These are phyloP conservation scores for Nasalis larvatus DNA, from an alignment of 2,113 vertebrate genomes.

Conservation along the genomic window DNA sequence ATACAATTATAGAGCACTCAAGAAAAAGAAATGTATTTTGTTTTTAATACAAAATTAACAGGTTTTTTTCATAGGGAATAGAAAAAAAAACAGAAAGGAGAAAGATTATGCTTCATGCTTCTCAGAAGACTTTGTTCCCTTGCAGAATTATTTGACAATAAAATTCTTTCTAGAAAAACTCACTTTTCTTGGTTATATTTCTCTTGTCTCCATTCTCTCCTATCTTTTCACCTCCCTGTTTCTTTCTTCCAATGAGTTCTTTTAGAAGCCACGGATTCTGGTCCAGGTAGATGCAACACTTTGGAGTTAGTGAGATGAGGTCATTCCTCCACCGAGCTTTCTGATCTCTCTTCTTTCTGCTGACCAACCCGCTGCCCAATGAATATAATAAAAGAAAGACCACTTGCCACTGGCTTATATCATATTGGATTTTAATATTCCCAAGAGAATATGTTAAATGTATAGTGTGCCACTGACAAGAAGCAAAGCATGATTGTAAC, in stretches of 20 bases:
- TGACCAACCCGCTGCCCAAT: neutral
- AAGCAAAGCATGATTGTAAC: neutral
- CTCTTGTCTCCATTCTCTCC: neutral
- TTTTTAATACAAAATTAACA: constrained; percentile 53
- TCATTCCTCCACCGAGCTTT: neutral
- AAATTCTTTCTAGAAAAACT: constrained; percentile 23
- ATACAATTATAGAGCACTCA: constrained; percentile 46
- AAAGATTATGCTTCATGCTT: constrained; percentile 12
- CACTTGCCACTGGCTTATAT: neutral
- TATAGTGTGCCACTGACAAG: neutral
- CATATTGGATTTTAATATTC: constrained; percentile 38
- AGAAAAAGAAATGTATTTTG: constrained; percentile 51
- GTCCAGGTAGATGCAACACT: neutral
- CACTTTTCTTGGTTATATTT: neutral
- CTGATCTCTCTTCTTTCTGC: neutral
- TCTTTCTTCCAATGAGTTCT: neutral
- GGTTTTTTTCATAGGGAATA: neutral
- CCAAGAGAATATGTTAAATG: neutral
- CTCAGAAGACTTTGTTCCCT: neutral
- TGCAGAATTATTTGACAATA: neutral
- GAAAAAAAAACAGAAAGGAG: neutral
- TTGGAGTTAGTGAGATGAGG: neutral
- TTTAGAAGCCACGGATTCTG: neutral
- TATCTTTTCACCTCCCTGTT: neutral
- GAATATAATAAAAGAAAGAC: neutral